These are phyloP conservation scores for Speoplatyrhinus poulsoni DNA, from an alignment of 2,113 vertebrate genomes.

Conservation along the genomic window DNA sequence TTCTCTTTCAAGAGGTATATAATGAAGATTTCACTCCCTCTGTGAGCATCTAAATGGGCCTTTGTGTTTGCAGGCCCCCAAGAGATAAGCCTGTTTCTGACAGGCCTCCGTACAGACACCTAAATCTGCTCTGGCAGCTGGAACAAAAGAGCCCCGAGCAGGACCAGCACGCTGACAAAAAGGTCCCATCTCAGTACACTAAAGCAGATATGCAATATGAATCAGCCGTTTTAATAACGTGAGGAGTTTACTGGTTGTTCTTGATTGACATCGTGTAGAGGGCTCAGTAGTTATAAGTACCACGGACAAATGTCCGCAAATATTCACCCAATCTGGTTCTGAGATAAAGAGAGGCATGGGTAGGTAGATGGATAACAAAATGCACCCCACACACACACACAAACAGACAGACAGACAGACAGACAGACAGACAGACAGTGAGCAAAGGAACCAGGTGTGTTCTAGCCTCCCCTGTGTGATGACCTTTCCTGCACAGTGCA, in stretches of 20 bases:
- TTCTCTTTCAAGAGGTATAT: constrained; percentile 60
- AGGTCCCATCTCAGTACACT: constrained; percentile 38
- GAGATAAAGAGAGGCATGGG: background rate
- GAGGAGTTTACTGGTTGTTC: background rate
- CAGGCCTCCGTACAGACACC: constrained; percentile 70
- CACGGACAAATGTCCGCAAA: no score
- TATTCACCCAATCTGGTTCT: background rate
- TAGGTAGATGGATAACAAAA: background rate
- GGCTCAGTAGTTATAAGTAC: no score
- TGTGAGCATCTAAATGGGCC: constrained; percentile 65
- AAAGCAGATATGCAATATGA: constrained; percentile 40
- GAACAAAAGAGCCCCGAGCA: constrained; percentile 71
- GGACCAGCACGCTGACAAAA: constrained; percentile 48
- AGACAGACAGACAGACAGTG: background rate
- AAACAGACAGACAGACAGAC: background rate
- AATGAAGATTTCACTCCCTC: constrained; percentile 74
- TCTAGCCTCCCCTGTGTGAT: constrained; percentile 48
- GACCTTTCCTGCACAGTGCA: constrained; percentile 62
- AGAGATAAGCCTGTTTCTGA: constrained; percentile 77
- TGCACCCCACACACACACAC: background rate
- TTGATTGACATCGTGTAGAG: background rate
- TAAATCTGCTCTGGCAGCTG: constrained; percentile 76
- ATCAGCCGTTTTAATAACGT: constrained; percentile 17
- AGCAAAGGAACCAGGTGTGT: constrained; percentile 44
- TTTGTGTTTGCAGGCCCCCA: constrained; percentile 70